phyloP scores from a whole-genome alignment of 2,888 invertebrate species.

The Drosophila phalerata region DNA sequence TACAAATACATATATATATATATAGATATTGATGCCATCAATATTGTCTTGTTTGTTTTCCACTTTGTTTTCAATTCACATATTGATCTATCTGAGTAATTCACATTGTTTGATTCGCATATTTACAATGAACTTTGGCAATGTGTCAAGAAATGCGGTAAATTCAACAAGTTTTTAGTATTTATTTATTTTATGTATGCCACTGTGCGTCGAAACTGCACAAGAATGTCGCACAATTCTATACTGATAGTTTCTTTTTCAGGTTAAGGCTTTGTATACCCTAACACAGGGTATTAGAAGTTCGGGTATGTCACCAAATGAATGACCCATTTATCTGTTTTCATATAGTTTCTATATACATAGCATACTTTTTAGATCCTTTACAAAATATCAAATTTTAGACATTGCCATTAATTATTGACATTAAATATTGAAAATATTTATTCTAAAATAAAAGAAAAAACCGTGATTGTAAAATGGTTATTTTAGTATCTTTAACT shows the following conservation, averaged over 20 bases:
- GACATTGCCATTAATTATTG: too few relatives aligned
- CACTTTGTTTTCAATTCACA: constrained; percentile 16
- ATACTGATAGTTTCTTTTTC: constrained; percentile 41
- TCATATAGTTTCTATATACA: neutral
- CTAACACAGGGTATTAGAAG: neutral
- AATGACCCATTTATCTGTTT: neutral
- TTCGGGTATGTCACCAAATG: neutral
- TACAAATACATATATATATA: neutral
- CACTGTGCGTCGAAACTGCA: constrained; percentile 21
- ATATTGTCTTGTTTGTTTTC: constrained; percentile 3
- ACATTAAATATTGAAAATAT: too few relatives aligned
- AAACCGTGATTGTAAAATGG: too few relatives aligned
- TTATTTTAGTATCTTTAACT: too few relatives aligned
- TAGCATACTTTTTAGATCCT: neutral
- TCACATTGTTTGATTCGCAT: constrained; percentile 30
- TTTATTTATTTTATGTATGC: constrained; percentile 31
- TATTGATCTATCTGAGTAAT: constrained; percentile 2
- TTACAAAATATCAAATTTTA: too few relatives aligned
- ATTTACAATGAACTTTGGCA: constrained; percentile 82
- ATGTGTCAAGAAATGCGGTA: constrained; percentile 62
- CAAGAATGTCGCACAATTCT: constrained; percentile 46
- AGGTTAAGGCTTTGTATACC: constrained; percentile 42
- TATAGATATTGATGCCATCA: neutral
- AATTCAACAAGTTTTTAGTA: constrained; percentile 24
- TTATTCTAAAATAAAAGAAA: too few relatives aligned